phyloP scores from a whole-genome alignment of 2,888 invertebrate genomes.

The Syrphus vitripennis region DNA sequence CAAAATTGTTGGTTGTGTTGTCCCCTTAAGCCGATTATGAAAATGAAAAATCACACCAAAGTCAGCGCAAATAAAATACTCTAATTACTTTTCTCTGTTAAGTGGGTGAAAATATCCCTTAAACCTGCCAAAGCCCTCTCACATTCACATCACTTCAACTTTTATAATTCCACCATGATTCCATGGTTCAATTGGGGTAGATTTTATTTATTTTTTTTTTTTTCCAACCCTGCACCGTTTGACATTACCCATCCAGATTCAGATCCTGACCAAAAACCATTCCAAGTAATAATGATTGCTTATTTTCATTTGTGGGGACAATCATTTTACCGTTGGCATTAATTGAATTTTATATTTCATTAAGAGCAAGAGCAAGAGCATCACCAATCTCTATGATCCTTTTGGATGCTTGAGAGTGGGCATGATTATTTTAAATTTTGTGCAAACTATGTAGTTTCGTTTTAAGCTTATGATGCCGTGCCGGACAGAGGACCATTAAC shows the following conservation, averaged over 20 bases:
- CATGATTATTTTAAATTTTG: constrained; percentile 59
- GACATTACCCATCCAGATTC: neutral
- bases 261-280: neutral
- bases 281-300: constrained; percentile 45
- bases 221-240: neutral
- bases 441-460: constrained; percentile 58
- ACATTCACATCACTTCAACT: neutral
- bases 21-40: constrained; percentile 66
- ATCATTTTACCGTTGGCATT: constrained; percentile 62
- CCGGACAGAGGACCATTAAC: neutral
- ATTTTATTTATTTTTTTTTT: neutral
- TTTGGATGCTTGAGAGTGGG: neutral
- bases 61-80: constrained; percentile 62
- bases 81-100: constrained; percentile 63
- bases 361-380: neutral
- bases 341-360: constrained; percentile 58
- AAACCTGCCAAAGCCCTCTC: neutral
- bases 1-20: neutral
- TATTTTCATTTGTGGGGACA: constrained; percentile 68
- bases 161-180: neutral
- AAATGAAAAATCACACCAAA: constrained; percentile 65
- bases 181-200: neutral
- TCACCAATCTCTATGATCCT: constrained; percentile 6
- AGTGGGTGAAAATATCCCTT: constrained; percentile 42
- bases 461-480: constrained; percentile 51